Conservation (phyloP, 2,113 vertebrate species). For the Ancistrus triradiatus region DNA sequence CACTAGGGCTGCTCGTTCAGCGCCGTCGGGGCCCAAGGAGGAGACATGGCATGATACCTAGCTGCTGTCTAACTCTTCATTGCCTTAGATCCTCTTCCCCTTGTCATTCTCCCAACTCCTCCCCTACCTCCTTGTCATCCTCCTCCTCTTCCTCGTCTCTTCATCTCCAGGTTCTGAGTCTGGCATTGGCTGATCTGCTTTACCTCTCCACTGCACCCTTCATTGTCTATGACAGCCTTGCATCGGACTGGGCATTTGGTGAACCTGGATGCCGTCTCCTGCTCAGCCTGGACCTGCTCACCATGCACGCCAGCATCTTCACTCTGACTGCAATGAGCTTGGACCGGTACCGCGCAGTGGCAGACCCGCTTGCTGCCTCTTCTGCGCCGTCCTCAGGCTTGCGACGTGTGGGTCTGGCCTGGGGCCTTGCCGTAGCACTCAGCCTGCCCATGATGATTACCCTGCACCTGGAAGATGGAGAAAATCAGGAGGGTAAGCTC, state of each 20-base stretch:
- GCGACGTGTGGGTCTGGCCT: constrained; percentile 69
- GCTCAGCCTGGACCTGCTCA: constrained; percentile 77
- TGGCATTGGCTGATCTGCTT: constrained; percentile 77
- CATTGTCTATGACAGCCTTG: constrained; percentile 78
- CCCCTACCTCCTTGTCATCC: constrained; percentile 45
- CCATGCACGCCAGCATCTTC: constrained; percentile 83
- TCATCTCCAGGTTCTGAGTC: constrained; percentile 75
- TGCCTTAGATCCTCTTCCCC: constrained; percentile 59
- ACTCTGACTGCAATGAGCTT: constrained; percentile 78
- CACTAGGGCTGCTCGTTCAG: constrained; percentile 68
- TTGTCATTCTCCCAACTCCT: constrained; percentile 53
- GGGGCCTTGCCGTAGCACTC: constrained; percentile 73
- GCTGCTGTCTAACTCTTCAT: constrained; percentile 55
- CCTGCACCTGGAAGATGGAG: constrained; percentile 74
- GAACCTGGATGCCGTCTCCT: constrained; percentile 75
- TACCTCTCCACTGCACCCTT: constrained; percentile 79
- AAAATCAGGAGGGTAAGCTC: constrained; percentile 66
- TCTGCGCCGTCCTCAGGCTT: constrained; percentile 67
- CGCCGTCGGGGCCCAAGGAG: constrained; percentile 57
- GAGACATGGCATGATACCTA: constrained; percentile 35
- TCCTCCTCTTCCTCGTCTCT: constrained; percentile 65
- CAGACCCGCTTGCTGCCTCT: constrained; percentile 68
- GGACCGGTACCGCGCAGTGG: constrained; percentile 75
- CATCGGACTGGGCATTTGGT: constrained; percentile 75
- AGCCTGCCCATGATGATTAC: constrained; percentile 82